Evolutionary conservation across 2,797 vertebrate species (phyloP).

Genomic region (Centroberyx gerrardi): DNA sequence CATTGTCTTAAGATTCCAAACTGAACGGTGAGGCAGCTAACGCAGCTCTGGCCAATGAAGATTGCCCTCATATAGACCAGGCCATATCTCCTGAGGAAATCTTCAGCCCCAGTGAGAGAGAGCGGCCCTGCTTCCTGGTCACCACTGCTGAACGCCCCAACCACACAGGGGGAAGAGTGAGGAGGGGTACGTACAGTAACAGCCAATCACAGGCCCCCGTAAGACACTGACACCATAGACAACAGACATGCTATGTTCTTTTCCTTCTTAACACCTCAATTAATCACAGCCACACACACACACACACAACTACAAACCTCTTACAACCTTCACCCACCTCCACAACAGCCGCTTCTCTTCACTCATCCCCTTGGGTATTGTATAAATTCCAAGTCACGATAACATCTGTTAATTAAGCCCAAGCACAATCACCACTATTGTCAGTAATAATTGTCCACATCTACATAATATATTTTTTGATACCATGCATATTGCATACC

Average conservation of each 20-base stretch:
- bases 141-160: conserved; percentile 97
- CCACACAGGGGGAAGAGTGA: conserved; percentile 98
- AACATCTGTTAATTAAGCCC: conserved; percentile 62
- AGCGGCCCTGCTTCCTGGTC: conserved; percentile 99
- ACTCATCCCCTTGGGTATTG: conserved; percentile 60
- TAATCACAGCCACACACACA: conserved; percentile 48
- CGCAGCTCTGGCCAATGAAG: conserved; percentile 98
- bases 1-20: conserved; percentile 96
- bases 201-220: conserved; percentile 83
- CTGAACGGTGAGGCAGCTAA: conserved; percentile 98
- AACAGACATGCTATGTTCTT: conserved; percentile 62
- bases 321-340: conserved; percentile 46
- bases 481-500: conserved; percentile 79
- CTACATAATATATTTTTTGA: conserved; percentile 84
- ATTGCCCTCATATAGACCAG: conserved; percentile 99
- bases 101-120: conserved; percentile 97
- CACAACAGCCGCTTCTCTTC: conserved; percentile 67
- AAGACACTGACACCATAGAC: conserved; percentile 80
- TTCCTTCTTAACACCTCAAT: conserved; percentile 65
- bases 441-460: conserved; percentile 70
- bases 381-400: conserved; percentile 63
- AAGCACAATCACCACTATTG: conserved; percentile 80
- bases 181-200: conserved; percentile 99
- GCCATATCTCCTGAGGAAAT: conserved; percentile 98
- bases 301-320: conserved; percentile 53